Evolutionary conservation across 2,797 vertebrate genomes (phyloP).

Genomic region (Chelonia mydas): DNA sequence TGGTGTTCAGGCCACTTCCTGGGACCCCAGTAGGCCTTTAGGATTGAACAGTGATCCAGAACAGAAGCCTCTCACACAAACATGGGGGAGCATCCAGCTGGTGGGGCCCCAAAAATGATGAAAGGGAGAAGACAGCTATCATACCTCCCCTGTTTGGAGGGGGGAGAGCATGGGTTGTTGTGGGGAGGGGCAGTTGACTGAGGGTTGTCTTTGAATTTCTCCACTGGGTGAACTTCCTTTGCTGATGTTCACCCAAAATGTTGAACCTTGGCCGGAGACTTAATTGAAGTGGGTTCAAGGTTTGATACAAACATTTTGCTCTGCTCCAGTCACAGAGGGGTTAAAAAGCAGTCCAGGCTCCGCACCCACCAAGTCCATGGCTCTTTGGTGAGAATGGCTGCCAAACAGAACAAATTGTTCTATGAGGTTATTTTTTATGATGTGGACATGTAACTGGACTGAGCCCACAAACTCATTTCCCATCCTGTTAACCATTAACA

Average conservation of each 20-base stretch:
- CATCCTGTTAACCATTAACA: not conserved
- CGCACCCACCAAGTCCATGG: not conserved
- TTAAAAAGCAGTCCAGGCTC: not conserved
- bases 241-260: not conserved
- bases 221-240: not conserved
- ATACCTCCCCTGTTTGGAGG: not conserved
- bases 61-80: not conserved
- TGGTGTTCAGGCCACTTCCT: not conserved
- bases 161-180: not conserved
- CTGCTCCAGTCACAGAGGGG: not conserved
- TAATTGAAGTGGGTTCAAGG: not conserved
- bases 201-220: not conserved
- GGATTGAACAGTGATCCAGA: accelerated
- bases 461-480: not conserved
- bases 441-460: not conserved
- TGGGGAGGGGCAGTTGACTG: not conserved
- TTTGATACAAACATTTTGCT: not conserved
- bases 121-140: not conserved
- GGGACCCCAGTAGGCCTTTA: not conserved
- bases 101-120: not conserved
- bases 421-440: not conserved
- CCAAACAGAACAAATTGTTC: not conserved
- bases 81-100: not conserved
- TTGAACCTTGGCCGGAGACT: not conserved
- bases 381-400: not conserved